These are phyloP conservation scores for Meteorus colon DNA, from an alignment of 2,888 invertebrate species.

Conservation along the genomic window DNA sequence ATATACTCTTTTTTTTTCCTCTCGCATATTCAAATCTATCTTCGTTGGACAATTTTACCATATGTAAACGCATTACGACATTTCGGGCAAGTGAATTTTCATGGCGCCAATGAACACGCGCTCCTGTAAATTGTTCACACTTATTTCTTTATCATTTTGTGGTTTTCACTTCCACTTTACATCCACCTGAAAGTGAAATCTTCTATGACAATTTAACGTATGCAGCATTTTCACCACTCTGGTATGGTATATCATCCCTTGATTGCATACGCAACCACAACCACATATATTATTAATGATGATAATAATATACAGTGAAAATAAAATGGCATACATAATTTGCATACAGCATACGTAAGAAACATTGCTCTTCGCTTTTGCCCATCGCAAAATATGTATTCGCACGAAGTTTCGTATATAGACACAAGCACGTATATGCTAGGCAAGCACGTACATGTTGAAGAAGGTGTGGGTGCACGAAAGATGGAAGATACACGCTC, in stretches of 20 bases:
- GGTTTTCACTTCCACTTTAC: background rate
- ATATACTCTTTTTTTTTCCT: no score
- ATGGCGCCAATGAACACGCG: background rate
- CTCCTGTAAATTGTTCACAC: background rate
- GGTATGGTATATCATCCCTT: background rate
- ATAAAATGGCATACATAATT: background rate
- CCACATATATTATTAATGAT: background rate
- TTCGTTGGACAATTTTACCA: no score
- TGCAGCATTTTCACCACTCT: background rate
- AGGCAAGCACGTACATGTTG: slow-evolving; percentile 35
- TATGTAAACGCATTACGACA: no score
- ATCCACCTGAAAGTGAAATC: background rate
- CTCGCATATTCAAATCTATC: no score
- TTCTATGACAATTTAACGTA: background rate
- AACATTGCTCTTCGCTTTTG: slow-evolving; percentile 30
- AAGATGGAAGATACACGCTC: slow-evolving; percentile 11
- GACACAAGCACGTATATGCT: slow-evolving; percentile 42
- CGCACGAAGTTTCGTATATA: slow-evolving; percentile 40
- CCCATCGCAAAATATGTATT: slow-evolving; percentile 40
- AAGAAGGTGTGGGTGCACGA: slow-evolving; percentile 8
- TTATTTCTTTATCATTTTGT: background rate
- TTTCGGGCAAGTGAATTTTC: no score
- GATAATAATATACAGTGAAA: background rate
- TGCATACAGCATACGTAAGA: background rate
- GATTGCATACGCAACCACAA: background rate